Base-by-base conservation (phyloP, 2,113 vertebrate species). In the Lophius piscatorius region DNA sequence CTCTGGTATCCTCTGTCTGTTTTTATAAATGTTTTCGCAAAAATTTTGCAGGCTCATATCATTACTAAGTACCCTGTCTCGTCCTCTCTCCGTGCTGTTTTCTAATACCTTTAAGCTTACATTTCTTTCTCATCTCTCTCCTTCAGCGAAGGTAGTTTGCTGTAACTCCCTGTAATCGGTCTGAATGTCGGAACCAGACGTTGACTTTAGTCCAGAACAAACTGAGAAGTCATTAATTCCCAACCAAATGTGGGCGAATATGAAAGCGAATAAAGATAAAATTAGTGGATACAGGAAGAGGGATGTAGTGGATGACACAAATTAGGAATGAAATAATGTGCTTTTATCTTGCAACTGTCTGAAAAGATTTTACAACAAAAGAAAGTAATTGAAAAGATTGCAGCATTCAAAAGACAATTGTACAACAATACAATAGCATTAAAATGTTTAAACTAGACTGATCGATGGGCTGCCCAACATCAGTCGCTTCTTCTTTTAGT, bases 391-490 rank as follows among this genome's bases (percentile, higher is more conserved):
- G 41, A 72, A 74, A 66, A 44, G 64, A 74, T 41, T 10, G 34
- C 24, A 44, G 54, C 70, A 52, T 60, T 75, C 21, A 69, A 61
- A 64, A 71, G 41, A 64, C 52, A 76, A 76, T 31, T 8, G 29
- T 10, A 10, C n/a, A n/a, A n/a, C n/a, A n/a, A n/a, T 31, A 83
- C 54, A 81, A 69, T 36, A 29, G 70, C 48, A 16, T 67, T 74
- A 46, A 78, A 71, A 76, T 60, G 55, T 44, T 58, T 68, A 59
- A 46, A 13, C 31, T 16, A 39, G 58, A 62, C 62, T 63, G 74
- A 85, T 82, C 52, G 54, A 74, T 70, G 56, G 44, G 28, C 66
- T 68, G 70, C 48, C 81, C 80, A 81, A 69, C 47, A 81, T 84
- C 79, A 54, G 36, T 75, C 67, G 71, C 14, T 24, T 58, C 66